phyloP scores from a whole-genome alignment of 2,797 vertebrate genomes.

The Echeneis naucrates region DNA sequence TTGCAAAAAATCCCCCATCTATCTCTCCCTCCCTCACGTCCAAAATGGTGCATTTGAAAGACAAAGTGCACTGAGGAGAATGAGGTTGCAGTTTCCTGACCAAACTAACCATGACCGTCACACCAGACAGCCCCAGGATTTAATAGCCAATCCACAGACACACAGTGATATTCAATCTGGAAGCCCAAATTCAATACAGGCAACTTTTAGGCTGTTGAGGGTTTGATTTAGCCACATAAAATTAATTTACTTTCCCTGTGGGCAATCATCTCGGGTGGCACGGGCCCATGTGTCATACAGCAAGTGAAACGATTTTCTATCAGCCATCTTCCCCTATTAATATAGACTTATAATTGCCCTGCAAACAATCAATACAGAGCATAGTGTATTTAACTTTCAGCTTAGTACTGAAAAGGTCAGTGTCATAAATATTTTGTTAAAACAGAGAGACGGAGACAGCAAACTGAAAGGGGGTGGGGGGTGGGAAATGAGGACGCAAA shows the following conservation, averaged over 20 bases:
- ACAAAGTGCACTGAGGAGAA: conserved; percentile 37
- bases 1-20: conserved; percentile 46
- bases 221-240: conserved; percentile 55
- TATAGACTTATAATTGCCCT: conserved; percentile 73
- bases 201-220: conserved; percentile 25
- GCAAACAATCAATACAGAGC: conserved; percentile 62
- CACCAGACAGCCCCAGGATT: conserved; percentile 43
- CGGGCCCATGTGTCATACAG: conserved; percentile 42
- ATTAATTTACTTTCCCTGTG: conserved; percentile 38
- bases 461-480: conserved; percentile 11
- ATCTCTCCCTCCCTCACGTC: conserved; percentile 35
- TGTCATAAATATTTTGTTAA: conserved; percentile 67
- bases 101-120: conserved; percentile 62
- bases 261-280: conserved; percentile 35
- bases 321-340: conserved; percentile 63
- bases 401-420: conserved; percentile 73
- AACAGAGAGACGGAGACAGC: conserved; percentile 37
- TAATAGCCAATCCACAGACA: conserved; percentile 58
- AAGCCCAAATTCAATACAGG: conserved; percentile 45
- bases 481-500: conserved; percentile 20
- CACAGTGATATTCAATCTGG: conserved; percentile 56
- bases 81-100: conserved; percentile 48
- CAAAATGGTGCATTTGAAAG: conserved; percentile 24
- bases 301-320: conserved; percentile 66
- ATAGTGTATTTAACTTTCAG: conserved; percentile 69